Percentiles rank a stretch among this genome's conserved stretches.
Evolutionary conservation across 2,797 vertebrate genomes (phyloP).

Genomic region (Poeciliopsis turneri): DNA sequence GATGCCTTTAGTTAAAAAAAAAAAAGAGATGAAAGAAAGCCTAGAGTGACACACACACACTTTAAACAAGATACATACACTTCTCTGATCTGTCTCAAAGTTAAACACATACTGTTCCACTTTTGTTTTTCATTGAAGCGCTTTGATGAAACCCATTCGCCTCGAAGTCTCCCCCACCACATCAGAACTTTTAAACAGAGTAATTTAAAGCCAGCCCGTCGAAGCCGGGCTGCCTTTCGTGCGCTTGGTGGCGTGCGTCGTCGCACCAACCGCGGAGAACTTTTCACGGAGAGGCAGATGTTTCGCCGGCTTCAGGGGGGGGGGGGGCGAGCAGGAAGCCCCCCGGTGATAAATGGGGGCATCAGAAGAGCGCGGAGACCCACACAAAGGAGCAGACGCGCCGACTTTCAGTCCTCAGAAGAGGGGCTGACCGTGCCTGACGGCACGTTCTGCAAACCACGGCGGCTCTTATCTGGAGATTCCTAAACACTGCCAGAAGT

Average conservation of each 20-base stretch:
- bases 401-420: slow-evolving; percentile 53
- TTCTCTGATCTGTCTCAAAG: slow-evolving; percentile 39
- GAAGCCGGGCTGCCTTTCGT: slow-evolving; percentile 19
- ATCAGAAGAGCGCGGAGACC: slow-evolving; percentile 39
- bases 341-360: slow-evolving; percentile 65
- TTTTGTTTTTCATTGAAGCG: slow-evolving; percentile 19
- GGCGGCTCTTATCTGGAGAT: slow-evolving; percentile 52
- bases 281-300: slow-evolving; percentile 69
- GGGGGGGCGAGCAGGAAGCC: slow-evolving; percentile 51
- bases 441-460: slow-evolving; percentile 58
- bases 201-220: slow-evolving; percentile 41
- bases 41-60: slow-evolving; percentile 14
- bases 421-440: slow-evolving; percentile 45
- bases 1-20: slow-evolving; percentile 11
- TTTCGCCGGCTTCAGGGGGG: slow-evolving; percentile 41
- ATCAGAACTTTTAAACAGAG: slow-evolving; percentile 52
- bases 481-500: slow-evolving; percentile 66
- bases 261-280: slow-evolving; percentile 19
- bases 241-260: slow-evolving; percentile 34
- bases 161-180: slow-evolving; percentile 33
- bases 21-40: slow-evolving; percentile 13
- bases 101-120: slow-evolving; percentile 19
- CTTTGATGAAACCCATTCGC: slow-evolving; percentile 28
- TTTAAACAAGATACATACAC: slow-evolving; percentile 30
- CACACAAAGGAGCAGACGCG: slow-evolving; percentile 22